Conservation (phyloP, 2,113 vertebrate genomes). For the Uropsilus gracilis region DNA sequence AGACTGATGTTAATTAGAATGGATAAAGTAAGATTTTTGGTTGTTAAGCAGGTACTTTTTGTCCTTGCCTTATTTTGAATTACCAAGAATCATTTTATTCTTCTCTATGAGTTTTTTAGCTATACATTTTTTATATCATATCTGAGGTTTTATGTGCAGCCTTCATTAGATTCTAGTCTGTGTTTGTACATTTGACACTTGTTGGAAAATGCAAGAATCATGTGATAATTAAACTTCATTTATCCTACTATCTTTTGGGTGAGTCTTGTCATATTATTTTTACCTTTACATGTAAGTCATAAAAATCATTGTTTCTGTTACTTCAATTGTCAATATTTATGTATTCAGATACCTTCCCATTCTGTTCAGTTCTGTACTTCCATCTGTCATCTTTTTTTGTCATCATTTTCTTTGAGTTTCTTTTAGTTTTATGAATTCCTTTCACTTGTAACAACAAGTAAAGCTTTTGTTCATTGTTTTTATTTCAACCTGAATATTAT, state of each 20-base stretch:
- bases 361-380: neutral
- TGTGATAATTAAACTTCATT: neutral
- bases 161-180: neutral
- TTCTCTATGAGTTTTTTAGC: neutral
- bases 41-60: neutral
- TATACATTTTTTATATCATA: neutral
- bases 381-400: neutral
- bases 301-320: neutral
- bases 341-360: neutral
- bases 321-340: neutral
- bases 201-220: neutral
- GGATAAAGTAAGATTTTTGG: neutral
- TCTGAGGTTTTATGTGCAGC: neutral
- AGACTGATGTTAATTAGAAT: neutral
- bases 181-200: neutral
- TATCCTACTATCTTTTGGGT: neutral
- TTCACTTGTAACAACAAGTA: neutral
- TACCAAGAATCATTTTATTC: neutral
- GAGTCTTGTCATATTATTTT: neutral
- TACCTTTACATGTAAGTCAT: neutral
- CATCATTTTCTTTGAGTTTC: neutral
- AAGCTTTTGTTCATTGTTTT: neutral
- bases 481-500: constrained; percentile 7
- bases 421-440: neutral
- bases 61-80: neutral